Evolutionary conservation across 2,113 vertebrate species (phyloP), one percentile per base, ranked within the genome.

Genomic region (Salminus brasiliensis): DNA sequence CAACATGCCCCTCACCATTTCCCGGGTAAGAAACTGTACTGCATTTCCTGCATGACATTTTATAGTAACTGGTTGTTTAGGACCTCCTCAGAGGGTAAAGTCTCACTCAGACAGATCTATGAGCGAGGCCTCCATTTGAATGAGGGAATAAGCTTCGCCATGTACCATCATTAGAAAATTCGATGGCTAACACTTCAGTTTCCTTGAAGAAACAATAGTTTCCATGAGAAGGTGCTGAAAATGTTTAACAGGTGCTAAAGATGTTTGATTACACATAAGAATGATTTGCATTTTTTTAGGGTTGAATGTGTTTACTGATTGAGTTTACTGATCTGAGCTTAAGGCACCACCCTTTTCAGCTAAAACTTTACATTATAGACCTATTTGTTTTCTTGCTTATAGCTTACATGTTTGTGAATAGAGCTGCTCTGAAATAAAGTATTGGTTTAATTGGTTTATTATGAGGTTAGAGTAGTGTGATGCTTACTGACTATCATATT

Each of bases 1-100:
- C 96, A 97, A 97, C 87, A 96, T 96, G 95, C 95, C 95, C 25
- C 92, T 97, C 89, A 96, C 95, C 85, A 97, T 97, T 89, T 96
- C 95, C 83, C 93, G 95, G 92, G 96, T 97, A 93, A 96, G 83
- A 47, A 27, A 76, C 25, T 49, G 29, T 36, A 34, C 77, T 73
- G 43, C 39, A 27, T 30, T 52, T 34, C 18, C 41, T 27, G 41
- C 18, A 23, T 3, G 16, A 45, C 18, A 43, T 16, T 23, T 78
- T n/a, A 49, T 3, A 52, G 27, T 49, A 15, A 25, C 36, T 21
- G 30, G 36, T 67, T 43, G 3, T 55, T 60, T 8, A 30, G 10
- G 62, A 45, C 34, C 7, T 11, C 16, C 27, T 29, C 13, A 60
- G 13, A 65, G 1, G 25, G 8, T 60, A 8, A 30, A 32, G 49